These are phyloP conservation scores for Imbricaverruca yamaguchii DNA, from an alignment of 2,888 invertebrate species.

Conservation along the genomic window DNA sequence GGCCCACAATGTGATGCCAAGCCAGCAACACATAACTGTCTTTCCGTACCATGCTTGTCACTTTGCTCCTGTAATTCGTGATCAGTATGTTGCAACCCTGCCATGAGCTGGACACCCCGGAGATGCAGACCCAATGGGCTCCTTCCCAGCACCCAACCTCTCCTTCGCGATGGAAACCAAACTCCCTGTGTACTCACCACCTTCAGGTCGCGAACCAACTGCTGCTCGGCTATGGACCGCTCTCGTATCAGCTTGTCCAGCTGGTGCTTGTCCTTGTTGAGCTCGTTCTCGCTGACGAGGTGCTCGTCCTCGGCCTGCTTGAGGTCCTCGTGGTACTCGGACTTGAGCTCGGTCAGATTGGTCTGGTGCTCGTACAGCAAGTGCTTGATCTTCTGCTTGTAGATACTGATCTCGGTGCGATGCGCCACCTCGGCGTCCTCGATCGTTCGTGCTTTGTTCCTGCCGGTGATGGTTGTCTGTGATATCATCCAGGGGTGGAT, in stretches of 20 bases:
- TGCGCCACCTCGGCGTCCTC: conserved; percentile 81
- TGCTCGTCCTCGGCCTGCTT: conserved; percentile 28
- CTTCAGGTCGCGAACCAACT: conserved; percentile 12
- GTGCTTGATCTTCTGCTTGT: conserved; percentile 88
- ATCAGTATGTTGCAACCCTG: too few species aligned
- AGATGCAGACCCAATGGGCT: too few species aligned
- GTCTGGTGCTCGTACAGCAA: conserved; percentile 84
- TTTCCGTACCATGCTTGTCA: too few species aligned
- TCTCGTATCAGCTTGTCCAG: conserved; percentile 9
- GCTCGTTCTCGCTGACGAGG: conserved; percentile 26
- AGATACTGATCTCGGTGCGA: conserved; percentile 76
- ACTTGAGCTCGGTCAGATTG: conserved; percentile 71
- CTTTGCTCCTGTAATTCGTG: too few species aligned
- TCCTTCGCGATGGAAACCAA: too few species aligned
- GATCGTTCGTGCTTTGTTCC: conserved; percentile 75
- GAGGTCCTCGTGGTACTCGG: conserved; percentile 39
- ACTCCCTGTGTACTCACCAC: background rate
- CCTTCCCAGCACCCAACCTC: too few species aligned
- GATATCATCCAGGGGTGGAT: too few species aligned
- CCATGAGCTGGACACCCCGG: too few species aligned
- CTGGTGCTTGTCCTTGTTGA: conserved; percentile 27
- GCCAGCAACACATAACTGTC: too few species aligned
- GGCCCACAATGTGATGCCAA: too few species aligned
- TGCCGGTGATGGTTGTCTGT: conserved; percentile 33
- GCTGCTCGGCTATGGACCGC: background rate